Conservation (phyloP, 2,888 invertebrate species). For the Mythimna vitellina region DNA sequence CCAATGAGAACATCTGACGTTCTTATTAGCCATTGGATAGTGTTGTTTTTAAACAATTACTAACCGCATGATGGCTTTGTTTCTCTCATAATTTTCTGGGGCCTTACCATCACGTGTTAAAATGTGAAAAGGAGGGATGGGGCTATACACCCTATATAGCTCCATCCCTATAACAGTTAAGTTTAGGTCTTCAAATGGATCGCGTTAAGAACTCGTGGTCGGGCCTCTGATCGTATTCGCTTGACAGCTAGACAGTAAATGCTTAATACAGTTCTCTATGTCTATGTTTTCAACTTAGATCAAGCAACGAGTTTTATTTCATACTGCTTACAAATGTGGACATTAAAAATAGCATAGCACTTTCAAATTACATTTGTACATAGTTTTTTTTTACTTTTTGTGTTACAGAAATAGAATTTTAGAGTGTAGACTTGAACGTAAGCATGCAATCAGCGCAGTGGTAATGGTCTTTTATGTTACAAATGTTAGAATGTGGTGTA, state of each 20-base stretch:
- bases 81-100: neutral
- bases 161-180: no score
- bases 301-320: neutral
- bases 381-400: slow-evolving; percentile 2
- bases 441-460: neutral
- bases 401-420: slow-evolving; percentile 20
- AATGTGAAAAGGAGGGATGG: no score
- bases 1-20: neutral
- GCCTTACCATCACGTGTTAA: no score
- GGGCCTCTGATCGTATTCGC: neutral
- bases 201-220: no score
- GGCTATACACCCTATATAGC: no score
- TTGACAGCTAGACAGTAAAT: neutral
- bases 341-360: slow-evolving; percentile 1
- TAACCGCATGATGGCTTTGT: neutral
- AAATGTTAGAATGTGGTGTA: neutral
- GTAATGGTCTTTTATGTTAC: neutral
- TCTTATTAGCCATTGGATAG: no score
- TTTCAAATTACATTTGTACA: slow-evolving; percentile 1
- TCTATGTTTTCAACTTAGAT: neutral
- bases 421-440: slow-evolving; percentile 3
- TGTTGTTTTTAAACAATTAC: neutral
- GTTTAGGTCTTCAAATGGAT: no score
- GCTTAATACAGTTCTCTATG: neutral
- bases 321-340: neutral